Percentiles rank a stretch among this genome's conserved stretches.
Conservation (phyloP, 2,888 invertebrate species). For the Hedychridium roseum region DNA sequence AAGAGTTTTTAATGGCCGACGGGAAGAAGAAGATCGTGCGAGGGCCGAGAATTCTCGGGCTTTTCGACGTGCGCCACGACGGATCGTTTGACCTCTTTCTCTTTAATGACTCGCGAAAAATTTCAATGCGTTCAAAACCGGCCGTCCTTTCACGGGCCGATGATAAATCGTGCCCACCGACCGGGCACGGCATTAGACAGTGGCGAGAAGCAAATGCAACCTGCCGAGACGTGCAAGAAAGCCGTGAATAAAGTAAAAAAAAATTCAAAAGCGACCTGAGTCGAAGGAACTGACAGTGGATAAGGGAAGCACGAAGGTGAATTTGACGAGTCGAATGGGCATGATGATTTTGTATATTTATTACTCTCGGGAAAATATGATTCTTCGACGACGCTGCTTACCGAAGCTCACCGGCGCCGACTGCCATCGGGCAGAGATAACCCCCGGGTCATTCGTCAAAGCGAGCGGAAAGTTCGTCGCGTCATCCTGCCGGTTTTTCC, state of each 20-base stretch:
- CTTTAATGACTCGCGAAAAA: conserved; percentile 47
- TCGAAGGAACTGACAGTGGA: not conserved
- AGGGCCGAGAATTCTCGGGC: too few relatives aligned
- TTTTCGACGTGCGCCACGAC: conserved; percentile 15
- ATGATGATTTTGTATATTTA: conserved; percentile 35
- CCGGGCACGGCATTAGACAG: conserved; percentile 15
- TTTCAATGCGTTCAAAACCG: conserved; percentile 33
- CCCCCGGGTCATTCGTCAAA: conserved; percentile 46
- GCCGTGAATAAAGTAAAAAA: conserved; percentile 5
- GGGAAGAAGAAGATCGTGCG: conserved; percentile 12
- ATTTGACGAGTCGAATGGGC: too few relatives aligned
- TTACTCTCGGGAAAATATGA: conserved; percentile 41
- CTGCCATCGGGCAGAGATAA: conserved; percentile 27
- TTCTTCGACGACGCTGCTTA: conserved; percentile 33
- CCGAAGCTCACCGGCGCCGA: conserved; percentile 15
- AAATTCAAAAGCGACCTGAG: conserved; percentile 5
- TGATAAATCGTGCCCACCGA: conserved; percentile 57
- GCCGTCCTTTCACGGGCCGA: conserved; percentile 34
- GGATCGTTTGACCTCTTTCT: conserved; percentile 21
- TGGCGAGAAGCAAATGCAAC: conserved; percentile 2
- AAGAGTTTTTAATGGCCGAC: conserved; percentile 16
- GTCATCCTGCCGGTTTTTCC: conserved; percentile 7
- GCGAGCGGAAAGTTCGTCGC: conserved; percentile 42
- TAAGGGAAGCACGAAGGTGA: conserved; percentile 4
- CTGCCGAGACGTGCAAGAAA: conserved; percentile 7